Evolutionary conservation across 2,888 invertebrate species (phyloP), one percentile per base, ranked within the genome.

Genomic region (Drosophila hamatofila): DNA sequence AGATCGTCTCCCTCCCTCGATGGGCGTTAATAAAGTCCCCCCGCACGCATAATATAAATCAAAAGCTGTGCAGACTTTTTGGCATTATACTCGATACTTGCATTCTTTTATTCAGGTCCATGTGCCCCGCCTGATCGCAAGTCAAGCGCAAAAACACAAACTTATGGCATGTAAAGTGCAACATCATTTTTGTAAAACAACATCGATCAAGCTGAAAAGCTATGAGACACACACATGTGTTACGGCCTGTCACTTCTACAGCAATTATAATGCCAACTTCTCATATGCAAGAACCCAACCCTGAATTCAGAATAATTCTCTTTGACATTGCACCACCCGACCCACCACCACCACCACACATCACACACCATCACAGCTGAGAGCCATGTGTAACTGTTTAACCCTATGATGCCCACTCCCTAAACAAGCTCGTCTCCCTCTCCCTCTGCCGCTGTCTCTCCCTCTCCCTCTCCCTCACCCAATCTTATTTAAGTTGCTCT

Each of bases 321-420:
- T 72, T 54, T 78, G 78, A 75, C 75, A 75, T 46, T 67, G 56
- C 59, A 59, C 57, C 23, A 68, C 72, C 64, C 66, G 23, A 25
- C 30, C 33, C 64, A 64, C 23, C 37, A 27, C 12, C 46, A 8
- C 2, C 14, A 16, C 16, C 35, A 35, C 2, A 14, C 30, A 30
- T 9, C 30, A 30, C 30, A 30, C 64, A 58, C 41, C 42, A 41
- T 8, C 58, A 55, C 70, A 66, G 60, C 71, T 66, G 72, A 61
- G 68, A 21, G 44, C 72, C 84, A 86, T 83, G 72, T 84, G 84
- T 69, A 76, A 80, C 68, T 82, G 72, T 80, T 84, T 86, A 84
- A 83, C 83, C 86, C 79, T 70, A 67, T 63, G 60, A 9, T 42
- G 62, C 66, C 63, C 54, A 67, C 68, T 61, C 75, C 75, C 78